phyloP scores from a whole-genome alignment of 2,113 vertebrate genomes.

The Pterocles burchelli region DNA sequence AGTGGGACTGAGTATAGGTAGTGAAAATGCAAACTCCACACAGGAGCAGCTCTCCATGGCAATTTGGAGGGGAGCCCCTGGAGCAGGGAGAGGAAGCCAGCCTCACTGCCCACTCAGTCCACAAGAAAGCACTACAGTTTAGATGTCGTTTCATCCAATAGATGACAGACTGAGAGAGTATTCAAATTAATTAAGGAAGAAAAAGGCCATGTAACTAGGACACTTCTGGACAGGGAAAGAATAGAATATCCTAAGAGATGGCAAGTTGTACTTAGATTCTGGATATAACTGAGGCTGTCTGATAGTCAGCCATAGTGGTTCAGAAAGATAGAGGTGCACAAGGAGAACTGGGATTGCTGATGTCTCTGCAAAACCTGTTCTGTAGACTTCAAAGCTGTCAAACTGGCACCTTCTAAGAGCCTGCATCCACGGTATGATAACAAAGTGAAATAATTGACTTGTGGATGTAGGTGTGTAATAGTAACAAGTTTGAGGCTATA shows the following conservation, averaged over 20 bases:
- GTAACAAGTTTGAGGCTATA: slow-evolving; percentile 26
- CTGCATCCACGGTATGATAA: not conserved
- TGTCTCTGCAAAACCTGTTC: slow-evolving; percentile 36
- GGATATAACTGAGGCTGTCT: not conserved
- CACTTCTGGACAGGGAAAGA: not conserved
- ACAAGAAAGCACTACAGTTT: not conserved
- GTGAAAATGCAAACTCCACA: not conserved
- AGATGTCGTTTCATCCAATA: not conserved
- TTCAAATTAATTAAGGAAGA: not conserved
- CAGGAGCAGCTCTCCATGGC: not conserved
- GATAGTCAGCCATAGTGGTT: not conserved
- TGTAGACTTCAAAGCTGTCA: slow-evolving; percentile 37
- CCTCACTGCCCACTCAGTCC: not conserved
- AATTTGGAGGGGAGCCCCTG: not conserved
- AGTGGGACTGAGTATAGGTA: not conserved
- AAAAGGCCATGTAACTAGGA: not conserved
- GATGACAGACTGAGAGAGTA: not conserved
- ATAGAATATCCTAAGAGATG: not conserved
- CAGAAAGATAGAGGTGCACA: not conserved
- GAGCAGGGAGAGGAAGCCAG: not conserved
- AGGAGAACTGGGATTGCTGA: not conserved
- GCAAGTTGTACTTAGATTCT: not conserved
- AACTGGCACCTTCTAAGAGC: slow-evolving; percentile 12
- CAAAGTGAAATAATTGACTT: slow-evolving; percentile 36
- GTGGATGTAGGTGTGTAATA: not conserved